Evolutionary conservation across 2,797 vertebrate species (phyloP), one percentile per base, ranked within the genome.

Genomic region (Paedocypris micromegethes): DNA sequence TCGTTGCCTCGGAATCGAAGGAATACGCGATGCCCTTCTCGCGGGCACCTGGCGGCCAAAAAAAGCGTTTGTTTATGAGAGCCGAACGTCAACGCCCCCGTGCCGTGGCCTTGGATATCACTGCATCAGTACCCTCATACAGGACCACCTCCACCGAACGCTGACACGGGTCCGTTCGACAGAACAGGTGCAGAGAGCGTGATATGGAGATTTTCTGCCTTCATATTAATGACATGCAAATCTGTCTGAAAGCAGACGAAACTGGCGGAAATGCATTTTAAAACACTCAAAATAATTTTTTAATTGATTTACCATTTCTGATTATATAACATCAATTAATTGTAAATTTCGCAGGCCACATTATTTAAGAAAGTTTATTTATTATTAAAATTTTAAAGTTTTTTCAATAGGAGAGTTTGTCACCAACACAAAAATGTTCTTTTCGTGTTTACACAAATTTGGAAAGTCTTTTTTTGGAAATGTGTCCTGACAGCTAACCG

Each of bases 61-160:
- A 60, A 66, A 49, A 56, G 57, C 58, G 64, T 61, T 66, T 72
- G 70, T 61, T 66, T 60, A 56, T 45, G 37, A 55, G 63, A 6
- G 5, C 6, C 38, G 55, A 41, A 57, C 41, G 41, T 63, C 46
- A 7, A 70, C 68, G 68, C 60, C 68, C 60, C 68, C 68, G 4
- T 64, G 47, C 8, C 60, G 37, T 64, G 53, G 53, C 37, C 37
- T 56, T 45, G 68, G 37, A 60, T 64, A 64, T 70, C 41, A 64
- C 41, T 45, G 68, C 68, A 63, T 57, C 45, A 60, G 66, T 72
- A 9, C 49, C 42, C 41, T 23, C 44, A 66, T 49, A 66, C 39
- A 51, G 46, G 51, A 58, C 44, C 57, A 66, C 63, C 57, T 66
- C 44, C 45, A 44, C 9, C 9, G 39, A 49, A 45, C 57, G 44